These are phyloP conservation scores for Drosophila picticornis DNA, from an alignment of 2,888 invertebrate genomes.

Conservation along the genomic window DNA sequence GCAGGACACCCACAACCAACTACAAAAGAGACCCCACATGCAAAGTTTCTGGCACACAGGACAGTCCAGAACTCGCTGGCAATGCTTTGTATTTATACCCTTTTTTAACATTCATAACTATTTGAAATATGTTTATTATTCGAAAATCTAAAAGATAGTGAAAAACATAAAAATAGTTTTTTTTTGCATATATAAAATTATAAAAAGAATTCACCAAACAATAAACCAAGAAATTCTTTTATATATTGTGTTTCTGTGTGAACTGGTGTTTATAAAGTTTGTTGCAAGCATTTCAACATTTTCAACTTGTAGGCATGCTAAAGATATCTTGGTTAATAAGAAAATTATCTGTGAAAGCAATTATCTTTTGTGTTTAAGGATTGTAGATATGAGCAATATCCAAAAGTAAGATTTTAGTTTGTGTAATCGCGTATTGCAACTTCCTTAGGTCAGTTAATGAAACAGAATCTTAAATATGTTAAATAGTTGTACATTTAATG, in stretches of 20 bases:
- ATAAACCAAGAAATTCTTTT: background rate
- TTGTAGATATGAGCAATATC: too few relatives aligned
- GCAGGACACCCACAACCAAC: conserved; percentile 11
- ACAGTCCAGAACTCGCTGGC: too few relatives aligned
- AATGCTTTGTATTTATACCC: background rate
- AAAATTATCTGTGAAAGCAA: background rate
- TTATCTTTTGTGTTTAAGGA: background rate
- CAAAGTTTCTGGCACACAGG: conserved; percentile 63
- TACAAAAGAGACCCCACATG: conserved; percentile 59
- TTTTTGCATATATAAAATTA: background rate
- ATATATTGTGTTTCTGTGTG: background rate
- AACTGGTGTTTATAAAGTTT: background rate
- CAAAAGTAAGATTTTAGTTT: too few relatives aligned
- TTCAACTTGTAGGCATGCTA: rapidly evolving
- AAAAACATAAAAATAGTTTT: background rate
- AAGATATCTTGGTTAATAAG: background rate
- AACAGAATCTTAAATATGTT: too few relatives aligned
- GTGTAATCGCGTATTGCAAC: too few relatives aligned
- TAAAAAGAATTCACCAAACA: background rate
- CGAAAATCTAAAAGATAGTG: background rate
- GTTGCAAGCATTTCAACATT: background rate
- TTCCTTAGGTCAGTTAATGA: too few relatives aligned
- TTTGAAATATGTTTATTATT: background rate
- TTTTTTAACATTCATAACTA: background rate
- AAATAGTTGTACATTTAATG: too few relatives aligned